Percentiles rank a stretch among this genome's conserved stretches.
phyloP scores from a whole-genome alignment of 2,888 invertebrate genomes.

The Orchesellides sinensis region DNA sequence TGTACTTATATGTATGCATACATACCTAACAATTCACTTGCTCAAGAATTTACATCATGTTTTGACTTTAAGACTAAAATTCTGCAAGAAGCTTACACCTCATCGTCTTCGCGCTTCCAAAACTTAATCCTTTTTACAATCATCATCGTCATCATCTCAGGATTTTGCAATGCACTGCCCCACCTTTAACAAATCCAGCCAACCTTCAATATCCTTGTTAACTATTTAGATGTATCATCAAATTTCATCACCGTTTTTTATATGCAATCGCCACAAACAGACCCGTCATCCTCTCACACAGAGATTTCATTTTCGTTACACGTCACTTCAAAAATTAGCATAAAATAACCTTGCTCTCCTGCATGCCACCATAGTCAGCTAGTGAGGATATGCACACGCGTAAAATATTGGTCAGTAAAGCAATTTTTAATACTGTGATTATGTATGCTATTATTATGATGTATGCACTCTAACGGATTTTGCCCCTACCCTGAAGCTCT shows the following conservation, averaged over 20 bases:
- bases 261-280: too few relatives aligned
- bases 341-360: neutral
- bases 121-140: too few relatives aligned
- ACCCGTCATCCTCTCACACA: too few relatives aligned
- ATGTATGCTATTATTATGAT: too few relatives aligned
- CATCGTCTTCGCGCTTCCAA: too few relatives aligned
- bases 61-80: neutral
- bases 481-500: neutral
- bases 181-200: conserved; percentile 33
- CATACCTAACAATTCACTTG: neutral
- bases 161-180: conserved; percentile 12
- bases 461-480: too few relatives aligned
- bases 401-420: too few relatives aligned
- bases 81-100: neutral
- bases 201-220: conserved; percentile 59
- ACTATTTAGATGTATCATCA: conserved; percentile 32
- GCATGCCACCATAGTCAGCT: neutral
- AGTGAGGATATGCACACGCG: too few relatives aligned
- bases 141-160: neutral
- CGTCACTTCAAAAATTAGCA: too few relatives aligned
- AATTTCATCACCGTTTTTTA: conserved; percentile 41
- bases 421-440: too few relatives aligned
- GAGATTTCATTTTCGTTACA: too few relatives aligned
- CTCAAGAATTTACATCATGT: neutral
- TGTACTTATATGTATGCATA: neutral